Conservation (phyloP, 2,888 invertebrate genomes). For the Augochlorella aurata region DNA sequence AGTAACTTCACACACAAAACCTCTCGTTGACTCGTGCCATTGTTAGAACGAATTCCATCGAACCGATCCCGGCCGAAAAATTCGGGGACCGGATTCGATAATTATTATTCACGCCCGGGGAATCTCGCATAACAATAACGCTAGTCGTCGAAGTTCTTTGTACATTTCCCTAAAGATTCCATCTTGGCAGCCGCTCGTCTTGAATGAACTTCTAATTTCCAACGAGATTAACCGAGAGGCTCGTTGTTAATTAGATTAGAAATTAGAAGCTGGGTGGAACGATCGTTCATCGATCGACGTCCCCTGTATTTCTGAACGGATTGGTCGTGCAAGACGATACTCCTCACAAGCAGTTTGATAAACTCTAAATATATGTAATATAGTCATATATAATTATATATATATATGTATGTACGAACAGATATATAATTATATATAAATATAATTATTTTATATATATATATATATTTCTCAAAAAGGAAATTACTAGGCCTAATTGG, state of each 20-base stretch:
- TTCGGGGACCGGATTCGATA: not conserved
- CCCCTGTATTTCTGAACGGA: constrained; percentile 34
- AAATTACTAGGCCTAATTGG: constrained; percentile 81
- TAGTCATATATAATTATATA: constrained; percentile 66
- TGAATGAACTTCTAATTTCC: constrained; percentile 41
- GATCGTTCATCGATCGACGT: constrained; percentile 21
- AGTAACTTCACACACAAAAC: constrained; percentile 12
- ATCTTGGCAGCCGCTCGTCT: constrained; percentile 31
- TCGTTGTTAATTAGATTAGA: not conserved
- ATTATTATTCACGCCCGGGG: not conserved
- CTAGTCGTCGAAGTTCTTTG: not conserved
- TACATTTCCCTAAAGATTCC: constrained; percentile 7
- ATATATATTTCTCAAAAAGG: constrained; percentile 72
- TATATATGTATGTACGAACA: constrained; percentile 62
- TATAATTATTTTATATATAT: constrained; percentile 61
- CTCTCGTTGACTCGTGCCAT: not conserved
- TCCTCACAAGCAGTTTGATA: constrained; percentile 75
- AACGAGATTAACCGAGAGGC: constrained; percentile 14
- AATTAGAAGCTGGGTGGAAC: constrained; percentile 13
- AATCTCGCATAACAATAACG: not conserved
- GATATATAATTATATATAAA: constrained; percentile 69
- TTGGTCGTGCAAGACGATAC: constrained; percentile 61
- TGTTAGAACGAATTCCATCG: not conserved
- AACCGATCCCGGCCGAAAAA: not conserved
- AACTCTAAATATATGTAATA: constrained; percentile 76